Evolutionary conservation across 2,797 vertebrate genomes (phyloP), one percentile per base, ranked within the genome.

Genomic region (Lerista edwardsae): DNA sequence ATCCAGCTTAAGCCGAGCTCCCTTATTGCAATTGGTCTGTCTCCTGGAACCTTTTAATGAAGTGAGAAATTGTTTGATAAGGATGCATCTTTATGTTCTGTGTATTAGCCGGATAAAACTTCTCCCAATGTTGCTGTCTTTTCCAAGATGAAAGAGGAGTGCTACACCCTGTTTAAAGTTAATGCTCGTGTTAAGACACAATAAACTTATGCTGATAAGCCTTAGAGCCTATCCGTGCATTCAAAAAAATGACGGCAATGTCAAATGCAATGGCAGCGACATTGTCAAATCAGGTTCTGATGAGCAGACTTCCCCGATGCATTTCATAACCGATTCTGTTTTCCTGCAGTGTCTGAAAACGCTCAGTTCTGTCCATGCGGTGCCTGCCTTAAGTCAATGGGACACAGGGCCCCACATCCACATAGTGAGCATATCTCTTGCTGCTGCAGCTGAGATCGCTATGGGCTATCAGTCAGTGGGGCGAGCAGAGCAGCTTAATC

Each of bases 41-140:
- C 25, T 61, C 44, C 78, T 86, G 61, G n/a, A 73, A 64, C 6
- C 88, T 79, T 73, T 3, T 83, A 29, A 74, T 1, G 62, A 0
- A 51, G 55, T 69, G 55, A 83, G 74, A 62, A 61, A 79, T 0
- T 62, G 2, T 61, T 82, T 84, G 75, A 68, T 79, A 79, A 89
- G 75, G 14, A n/a, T 15, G 34, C 72, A 23, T 51, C 77, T 71
- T n/a, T 81, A 80, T 39, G 29, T 11, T 80, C 3, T 59, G 6
- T 61, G 27, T 72, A 47, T 64, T 67, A 68, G 80, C 7, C n/a
- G 27, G 36, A 34, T 71, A 76, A 80, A 83, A 41, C 12, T 0
- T 61, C 19, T 61, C 7, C 3, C 3, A 39, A 0, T 7, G 0
- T 31, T 8, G 74, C 3, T 34, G 14, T 21, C 73, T 86, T 88